A percentile compares a stretch with the other conserved stretches of the same genome.
phyloP scores from a whole-genome alignment of 1,140 invertebrate species.

The Stegodyphus mimosarum region DNA sequence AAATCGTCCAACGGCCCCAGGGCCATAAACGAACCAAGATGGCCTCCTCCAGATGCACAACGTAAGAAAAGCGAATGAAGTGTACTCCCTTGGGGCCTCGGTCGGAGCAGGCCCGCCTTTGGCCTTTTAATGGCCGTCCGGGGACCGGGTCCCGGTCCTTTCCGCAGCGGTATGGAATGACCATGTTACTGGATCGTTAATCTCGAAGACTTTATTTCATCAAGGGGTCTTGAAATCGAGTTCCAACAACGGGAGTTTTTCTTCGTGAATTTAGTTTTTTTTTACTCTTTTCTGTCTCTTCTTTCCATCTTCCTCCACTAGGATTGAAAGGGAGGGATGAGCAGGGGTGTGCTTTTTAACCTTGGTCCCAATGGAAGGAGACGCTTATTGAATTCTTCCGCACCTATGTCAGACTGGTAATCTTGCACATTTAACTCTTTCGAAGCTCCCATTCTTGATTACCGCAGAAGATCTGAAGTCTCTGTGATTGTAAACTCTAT shows the following conservation, averaged over 20 bases:
- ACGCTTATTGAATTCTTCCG: slow-evolving; percentile 25
- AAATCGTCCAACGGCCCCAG: slow-evolving; percentile 16
- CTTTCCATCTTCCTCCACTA: too few relatives aligned
- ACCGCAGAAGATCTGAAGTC: too few relatives aligned
- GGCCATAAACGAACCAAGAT: slow-evolving; percentile 50
- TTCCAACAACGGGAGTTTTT: slow-evolving; percentile 32
- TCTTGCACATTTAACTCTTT: too few relatives aligned
- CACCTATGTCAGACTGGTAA: background rate
- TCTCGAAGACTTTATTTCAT: slow-evolving; percentile 54
- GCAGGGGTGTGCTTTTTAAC: slow-evolving; percentile 13
- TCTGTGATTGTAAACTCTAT: too few relatives aligned
- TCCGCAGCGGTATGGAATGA: slow-evolving; percentile 48
- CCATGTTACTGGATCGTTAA: slow-evolving; percentile 58
- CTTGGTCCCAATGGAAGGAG: background rate
- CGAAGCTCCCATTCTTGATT: too few relatives aligned
- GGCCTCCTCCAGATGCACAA: background rate
- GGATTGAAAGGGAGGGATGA: background rate
- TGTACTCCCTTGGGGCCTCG: slow-evolving; percentile 16
- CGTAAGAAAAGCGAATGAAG: slow-evolving; percentile 31
- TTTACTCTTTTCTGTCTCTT: too few relatives aligned
- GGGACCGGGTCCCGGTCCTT: slow-evolving; percentile 29
- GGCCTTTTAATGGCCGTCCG: slow-evolving; percentile 47
- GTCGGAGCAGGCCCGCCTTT: slow-evolving; percentile 18
- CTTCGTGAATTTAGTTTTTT: too few relatives aligned
- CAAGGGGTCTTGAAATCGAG: slow-evolving; percentile 48